Conservation (phyloP, 1,140 invertebrate genomes). For the Drosophila ambigua region DNA sequence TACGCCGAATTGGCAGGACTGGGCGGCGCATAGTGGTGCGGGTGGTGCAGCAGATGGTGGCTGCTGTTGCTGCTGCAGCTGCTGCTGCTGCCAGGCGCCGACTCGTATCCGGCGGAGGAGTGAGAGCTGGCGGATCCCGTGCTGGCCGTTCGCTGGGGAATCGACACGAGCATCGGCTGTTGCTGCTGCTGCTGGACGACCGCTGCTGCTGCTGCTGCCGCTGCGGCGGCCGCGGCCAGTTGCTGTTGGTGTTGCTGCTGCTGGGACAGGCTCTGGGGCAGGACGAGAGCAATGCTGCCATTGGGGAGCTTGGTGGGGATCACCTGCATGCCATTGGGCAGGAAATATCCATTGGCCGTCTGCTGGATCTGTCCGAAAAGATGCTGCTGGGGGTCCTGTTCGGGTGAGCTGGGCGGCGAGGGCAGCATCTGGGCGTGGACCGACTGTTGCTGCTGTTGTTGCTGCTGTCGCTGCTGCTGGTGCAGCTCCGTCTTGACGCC, state of each 20-base stretch:
- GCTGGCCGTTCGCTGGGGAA: slow-evolving; percentile 88
- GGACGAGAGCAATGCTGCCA: slow-evolving; percentile 91
- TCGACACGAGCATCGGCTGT: slow-evolving; percentile 88
- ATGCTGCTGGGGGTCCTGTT: slow-evolving; percentile 83
- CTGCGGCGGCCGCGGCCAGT: slow-evolving; percentile 48
- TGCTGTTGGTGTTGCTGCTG: slow-evolving; percentile 62
- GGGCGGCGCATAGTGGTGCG: slow-evolving; percentile 78
- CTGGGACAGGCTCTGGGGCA: slow-evolving; percentile 86
- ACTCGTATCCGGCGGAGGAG: slow-evolving; percentile 84
- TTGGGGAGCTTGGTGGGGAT: slow-evolving; percentile 91
- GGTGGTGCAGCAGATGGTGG: slow-evolving; percentile 32
- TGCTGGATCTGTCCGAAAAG: slow-evolving; percentile 84
- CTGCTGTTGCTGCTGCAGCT: slow-evolving; percentile 47
- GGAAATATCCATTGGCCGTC: slow-evolving; percentile 86
- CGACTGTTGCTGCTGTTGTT: slow-evolving; percentile 46
- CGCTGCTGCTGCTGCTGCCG: slow-evolving; percentile 85
- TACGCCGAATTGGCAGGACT: slow-evolving; percentile 80
- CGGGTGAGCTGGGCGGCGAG: slow-evolving; percentile 83
- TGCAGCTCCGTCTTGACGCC: slow-evolving; percentile 83
- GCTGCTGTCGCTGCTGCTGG: slow-evolving; percentile 80
- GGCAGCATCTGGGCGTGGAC: slow-evolving; percentile 84
- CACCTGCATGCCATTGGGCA: slow-evolving; percentile 89
- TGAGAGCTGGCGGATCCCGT: slow-evolving; percentile 88
- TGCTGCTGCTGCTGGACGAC: slow-evolving; percentile 85
- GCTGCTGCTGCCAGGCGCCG: slow-evolving; percentile 68